Evolutionary conservation across 2,113 vertebrate genomes (phyloP).

Genomic region (Paratilapia polleni): DNA sequence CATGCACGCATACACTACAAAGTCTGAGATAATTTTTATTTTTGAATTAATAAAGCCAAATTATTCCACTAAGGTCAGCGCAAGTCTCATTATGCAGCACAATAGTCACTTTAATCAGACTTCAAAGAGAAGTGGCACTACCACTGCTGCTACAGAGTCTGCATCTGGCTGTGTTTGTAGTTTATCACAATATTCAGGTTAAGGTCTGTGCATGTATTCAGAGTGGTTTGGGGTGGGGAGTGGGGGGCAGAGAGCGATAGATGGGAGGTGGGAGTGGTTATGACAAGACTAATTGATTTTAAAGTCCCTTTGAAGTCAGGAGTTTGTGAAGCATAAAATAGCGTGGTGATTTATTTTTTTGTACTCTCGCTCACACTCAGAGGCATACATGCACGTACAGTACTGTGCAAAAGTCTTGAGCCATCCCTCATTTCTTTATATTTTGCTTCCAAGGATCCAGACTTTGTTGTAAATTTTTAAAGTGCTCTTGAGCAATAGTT

Average conservation of each 20-base stretch:
- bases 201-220: conserved; percentile 24
- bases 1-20: background rate
- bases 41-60: conserved; percentile 18
- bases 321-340: conserved; percentile 32
- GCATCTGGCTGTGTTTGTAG: conserved; percentile 11
- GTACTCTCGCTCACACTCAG: background rate
- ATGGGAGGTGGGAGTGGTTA: background rate
- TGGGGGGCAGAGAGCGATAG: background rate
- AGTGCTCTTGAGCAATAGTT: too few relatives aligned
- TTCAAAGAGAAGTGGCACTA: conserved; percentile 30
- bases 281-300: conserved; percentile 48
- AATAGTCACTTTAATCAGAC: conserved; percentile 41
- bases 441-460: background rate
- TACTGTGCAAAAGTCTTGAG: background rate
- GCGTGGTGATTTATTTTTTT: background rate
- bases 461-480: background rate
- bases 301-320: conserved; percentile 44
- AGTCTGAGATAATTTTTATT: background rate
- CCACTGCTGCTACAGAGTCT: background rate
- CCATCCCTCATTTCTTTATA: background rate
- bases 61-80: conserved; percentile 34
- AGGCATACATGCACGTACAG: background rate
- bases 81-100: conserved; percentile 38
- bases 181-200: conserved; percentile 29
- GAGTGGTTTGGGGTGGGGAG: background rate